Conservation (phyloP, 2,888 invertebrate species). For the Drosophila eohydei region DNA sequence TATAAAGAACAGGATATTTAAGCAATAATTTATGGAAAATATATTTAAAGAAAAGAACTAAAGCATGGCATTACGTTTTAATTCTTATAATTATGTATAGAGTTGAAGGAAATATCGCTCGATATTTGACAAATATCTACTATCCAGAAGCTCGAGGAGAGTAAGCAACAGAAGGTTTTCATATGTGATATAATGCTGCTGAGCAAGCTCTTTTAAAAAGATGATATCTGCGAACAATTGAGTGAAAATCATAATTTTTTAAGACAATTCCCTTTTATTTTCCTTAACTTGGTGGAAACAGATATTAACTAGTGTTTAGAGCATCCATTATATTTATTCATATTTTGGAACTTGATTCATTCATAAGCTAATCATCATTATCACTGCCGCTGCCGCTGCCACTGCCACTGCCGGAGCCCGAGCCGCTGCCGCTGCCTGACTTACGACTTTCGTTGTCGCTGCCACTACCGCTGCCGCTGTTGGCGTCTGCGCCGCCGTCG, state of each 20-base stretch:
- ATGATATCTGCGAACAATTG: background rate
- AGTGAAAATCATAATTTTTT: background rate
- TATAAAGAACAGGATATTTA: conserved; percentile 68
- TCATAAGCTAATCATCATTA: conserved; percentile 54
- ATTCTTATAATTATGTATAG: background rate
- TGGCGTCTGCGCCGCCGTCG: conserved; percentile 48
- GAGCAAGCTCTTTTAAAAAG: background rate
- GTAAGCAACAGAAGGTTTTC: background rate
- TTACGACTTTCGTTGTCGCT: conserved; percentile 40
- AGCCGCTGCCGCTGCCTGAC: conserved; percentile 65
- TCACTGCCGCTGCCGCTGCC: conserved; percentile 69
- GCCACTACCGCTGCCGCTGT: conserved; percentile 50
- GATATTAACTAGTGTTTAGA: background rate
- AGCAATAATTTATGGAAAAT: conserved; percentile 73
- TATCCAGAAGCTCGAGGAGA: background rate
- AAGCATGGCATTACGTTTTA: conserved; percentile 1
- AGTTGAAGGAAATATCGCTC: too few species aligned
- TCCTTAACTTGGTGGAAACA: background rate
- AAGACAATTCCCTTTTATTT: background rate
- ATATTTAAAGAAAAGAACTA: conserved; percentile 40
- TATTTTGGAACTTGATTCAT: background rate
- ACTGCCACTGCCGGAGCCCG: conserved; percentile 40
- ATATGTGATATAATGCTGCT: background rate
- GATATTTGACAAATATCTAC: background rate
- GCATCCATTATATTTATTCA: background rate